phyloP scores from a whole-genome alignment of 2,797 vertebrate species.

The Pangasius djambal region DNA sequence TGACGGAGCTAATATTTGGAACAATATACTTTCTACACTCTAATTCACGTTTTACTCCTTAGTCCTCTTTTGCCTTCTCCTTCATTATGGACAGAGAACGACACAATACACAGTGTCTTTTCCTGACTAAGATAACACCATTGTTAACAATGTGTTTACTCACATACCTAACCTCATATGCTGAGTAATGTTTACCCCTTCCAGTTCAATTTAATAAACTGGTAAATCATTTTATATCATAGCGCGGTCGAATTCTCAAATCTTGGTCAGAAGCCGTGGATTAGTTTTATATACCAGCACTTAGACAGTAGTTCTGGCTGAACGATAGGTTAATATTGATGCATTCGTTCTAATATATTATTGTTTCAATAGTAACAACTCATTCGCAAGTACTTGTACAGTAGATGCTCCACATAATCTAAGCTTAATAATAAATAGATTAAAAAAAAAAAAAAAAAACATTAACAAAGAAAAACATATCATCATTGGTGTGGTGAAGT shows the following conservation, averaged over 20 bases:
- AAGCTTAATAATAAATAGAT: background rate
- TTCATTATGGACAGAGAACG: background rate
- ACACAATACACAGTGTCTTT: background rate
- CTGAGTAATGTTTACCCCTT: background rate
- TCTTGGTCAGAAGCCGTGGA: conserved; percentile 8
- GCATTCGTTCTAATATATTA: background rate
- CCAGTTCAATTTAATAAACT: background rate
- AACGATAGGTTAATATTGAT: background rate
- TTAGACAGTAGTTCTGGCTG: background rate
- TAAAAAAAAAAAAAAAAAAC: background rate
- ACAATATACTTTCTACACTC: background rate
- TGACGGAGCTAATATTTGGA: background rate
- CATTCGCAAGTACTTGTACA: background rate
- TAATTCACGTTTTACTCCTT: background rate
- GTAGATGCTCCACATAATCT: background rate
- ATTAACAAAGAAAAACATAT: too few species aligned
- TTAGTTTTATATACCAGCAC: background rate
- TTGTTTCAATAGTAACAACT: background rate
- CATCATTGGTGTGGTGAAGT: too few species aligned
- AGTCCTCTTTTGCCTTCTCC: background rate
- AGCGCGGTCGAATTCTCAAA: background rate
- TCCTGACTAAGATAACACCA: background rate
- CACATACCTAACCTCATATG: background rate
- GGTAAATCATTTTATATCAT: background rate
- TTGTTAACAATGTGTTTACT: background rate